Conservation (phyloP, 2,888 invertebrate genomes). For the Monopis laevigella region DNA sequence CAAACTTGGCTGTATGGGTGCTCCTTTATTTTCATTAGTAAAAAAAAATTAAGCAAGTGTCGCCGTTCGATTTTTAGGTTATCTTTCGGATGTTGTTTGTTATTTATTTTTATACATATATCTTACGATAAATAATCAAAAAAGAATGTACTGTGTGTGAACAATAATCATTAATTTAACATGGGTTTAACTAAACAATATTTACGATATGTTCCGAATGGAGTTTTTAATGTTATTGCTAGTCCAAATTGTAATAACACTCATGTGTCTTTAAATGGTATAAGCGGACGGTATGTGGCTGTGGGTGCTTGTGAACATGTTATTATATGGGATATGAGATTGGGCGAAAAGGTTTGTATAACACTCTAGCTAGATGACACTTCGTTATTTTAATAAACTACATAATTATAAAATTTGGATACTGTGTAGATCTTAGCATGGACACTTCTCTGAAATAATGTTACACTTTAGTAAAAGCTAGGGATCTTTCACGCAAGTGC, state of each 20-base stretch:
- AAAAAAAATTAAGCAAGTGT: no score
- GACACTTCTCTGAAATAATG: background rate
- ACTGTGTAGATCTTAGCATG: slow-evolving; percentile 5
- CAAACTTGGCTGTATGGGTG: no score
- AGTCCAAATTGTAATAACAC: slow-evolving; percentile 81
- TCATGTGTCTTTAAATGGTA: slow-evolving; percentile 80
- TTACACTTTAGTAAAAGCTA: no score
- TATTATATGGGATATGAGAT: slow-evolving; percentile 91
- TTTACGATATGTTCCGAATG: slow-evolving; percentile 84
- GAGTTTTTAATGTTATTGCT: slow-evolving; percentile 88
- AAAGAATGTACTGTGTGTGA: no score
- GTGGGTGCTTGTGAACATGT: slow-evolving; percentile 95
- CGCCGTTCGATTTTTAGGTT: no score
- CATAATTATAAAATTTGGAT: no score
- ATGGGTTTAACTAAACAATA: slow-evolving; percentile 97
- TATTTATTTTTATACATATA: slow-evolving; percentile 11
- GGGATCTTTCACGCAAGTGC: no score
- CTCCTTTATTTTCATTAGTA: no score
- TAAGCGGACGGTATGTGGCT: slow-evolving; percentile 85
- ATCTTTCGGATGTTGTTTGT: background rate
- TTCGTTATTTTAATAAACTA: no score
- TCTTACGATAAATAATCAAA: no score
- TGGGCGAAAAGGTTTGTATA: slow-evolving; percentile 75
- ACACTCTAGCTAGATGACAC: background rate
- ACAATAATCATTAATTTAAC: no score